Evolutionary conservation across 2,113 vertebrate genomes (phyloP), one percentile per base, ranked within the genome.

Genomic region (Channa argus): DNA sequence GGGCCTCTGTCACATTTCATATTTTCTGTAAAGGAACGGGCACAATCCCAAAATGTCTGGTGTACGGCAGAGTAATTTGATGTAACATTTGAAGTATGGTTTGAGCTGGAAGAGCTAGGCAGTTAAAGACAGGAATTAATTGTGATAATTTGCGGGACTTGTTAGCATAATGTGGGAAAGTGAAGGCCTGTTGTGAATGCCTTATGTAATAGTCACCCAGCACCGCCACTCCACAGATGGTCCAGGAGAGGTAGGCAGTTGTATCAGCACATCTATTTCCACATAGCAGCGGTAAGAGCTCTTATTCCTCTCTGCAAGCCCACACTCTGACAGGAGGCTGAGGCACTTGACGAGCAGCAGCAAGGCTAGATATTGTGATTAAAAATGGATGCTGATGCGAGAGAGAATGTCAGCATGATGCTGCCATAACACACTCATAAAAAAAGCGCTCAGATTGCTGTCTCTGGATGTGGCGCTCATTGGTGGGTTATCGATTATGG

Each of bases 161-260:
- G 69, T 83, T 85, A 54, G 55, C 72, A 76, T 70, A 76, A 79
- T 53, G 75, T 79, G 75, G 70, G 61, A 82, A 86, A 78, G 64
- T 75, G 64, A 63, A 54, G 76, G 74, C 68, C 65, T 74, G 69
- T 76, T 87, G 84, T 88, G 79, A 87, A 84, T 61, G 55, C 68
- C 77, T 92, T 92, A 89, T 33, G 63, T 88, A 93, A 93, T 56
- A 64, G 53, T 86, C 79, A 87, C 74, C 77, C 52, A 76, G 83
- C 56, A 41, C 62, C 71, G 88, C 77, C 87, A 88, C 88, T 91
- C 85, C 73, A 88, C 89, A 89, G 90, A 88, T 88, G 86, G 86
- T 76, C 69, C 85, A 78, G 85, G 75, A 89, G 84, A 91, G 82
- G 91, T 90, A 85, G 89, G 91, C 91, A 90, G 91, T 80, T 81